A percentile compares a stretch with the other conserved stretches of the same genome.
Conservation (phyloP, 2,888 invertebrate genomes). For the Tanypteryx hageni region DNA sequence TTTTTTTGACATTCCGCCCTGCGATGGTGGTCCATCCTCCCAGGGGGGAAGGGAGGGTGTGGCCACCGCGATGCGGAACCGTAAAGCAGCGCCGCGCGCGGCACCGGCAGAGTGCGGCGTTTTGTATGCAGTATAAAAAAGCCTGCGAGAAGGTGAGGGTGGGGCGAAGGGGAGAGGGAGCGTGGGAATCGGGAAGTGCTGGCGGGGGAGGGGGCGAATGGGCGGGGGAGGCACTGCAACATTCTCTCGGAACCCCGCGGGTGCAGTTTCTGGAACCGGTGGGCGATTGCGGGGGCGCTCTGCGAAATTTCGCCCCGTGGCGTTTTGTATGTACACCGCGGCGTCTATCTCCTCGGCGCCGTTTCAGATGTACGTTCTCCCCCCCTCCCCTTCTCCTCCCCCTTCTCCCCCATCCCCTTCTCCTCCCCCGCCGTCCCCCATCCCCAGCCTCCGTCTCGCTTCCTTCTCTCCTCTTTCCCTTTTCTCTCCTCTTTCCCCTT, state of each 20-base stretch:
- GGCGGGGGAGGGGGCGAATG: background rate
- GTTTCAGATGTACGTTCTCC: slow-evolving; percentile 46
- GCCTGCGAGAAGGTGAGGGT: background rate
- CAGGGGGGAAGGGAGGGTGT: slow-evolving; percentile 17
- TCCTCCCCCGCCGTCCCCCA: slow-evolving; percentile 50
- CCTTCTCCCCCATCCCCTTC: background rate
- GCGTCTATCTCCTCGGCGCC: slow-evolving; percentile 50
- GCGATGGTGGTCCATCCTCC: background rate
- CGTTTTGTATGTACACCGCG: slow-evolving; percentile 42
- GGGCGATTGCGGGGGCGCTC: slow-evolving; percentile 51
- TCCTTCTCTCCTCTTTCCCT: background rate
- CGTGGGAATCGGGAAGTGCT: too few species aligned
- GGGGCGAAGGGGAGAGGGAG: slow-evolving; percentile 14
- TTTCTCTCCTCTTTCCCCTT: slow-evolving; percentile 30
- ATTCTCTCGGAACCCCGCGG: slow-evolving; percentile 39
- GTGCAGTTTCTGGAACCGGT: slow-evolving; percentile 60
- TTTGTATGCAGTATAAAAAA: slow-evolving; percentile 56
- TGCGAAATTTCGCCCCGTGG: slow-evolving; percentile 50
- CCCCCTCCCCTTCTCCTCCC: slow-evolving; percentile 40
- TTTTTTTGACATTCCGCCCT: slow-evolving; percentile 68
- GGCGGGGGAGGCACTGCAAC: slow-evolving; percentile 21
- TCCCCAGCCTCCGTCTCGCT: slow-evolving; percentile 67
- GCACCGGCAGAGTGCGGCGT: slow-evolving; percentile 48
- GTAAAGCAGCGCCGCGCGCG: slow-evolving; percentile 51
- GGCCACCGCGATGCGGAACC: slow-evolving; percentile 52